phyloP scores from a whole-genome alignment of 1,140 invertebrate genomes.

The Heliothis subflexa region DNA sequence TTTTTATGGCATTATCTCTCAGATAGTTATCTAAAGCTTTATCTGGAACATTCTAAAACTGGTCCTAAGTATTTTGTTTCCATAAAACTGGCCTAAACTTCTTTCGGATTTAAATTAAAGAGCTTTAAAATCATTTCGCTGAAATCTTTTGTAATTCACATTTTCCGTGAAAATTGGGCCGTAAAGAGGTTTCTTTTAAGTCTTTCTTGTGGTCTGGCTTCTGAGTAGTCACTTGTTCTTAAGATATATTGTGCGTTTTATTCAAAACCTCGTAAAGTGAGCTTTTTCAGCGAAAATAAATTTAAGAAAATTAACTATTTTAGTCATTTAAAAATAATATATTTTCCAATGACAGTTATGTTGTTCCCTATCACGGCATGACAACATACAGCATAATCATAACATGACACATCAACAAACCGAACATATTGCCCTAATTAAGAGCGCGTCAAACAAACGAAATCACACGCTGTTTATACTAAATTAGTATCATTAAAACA shows the following conservation, averaged over 20 bases:
- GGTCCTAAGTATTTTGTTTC: too few relatives aligned
- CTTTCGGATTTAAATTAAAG: too few relatives aligned
- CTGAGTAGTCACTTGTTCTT: neutral
- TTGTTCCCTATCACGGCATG: neutral
- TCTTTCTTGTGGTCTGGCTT: neutral
- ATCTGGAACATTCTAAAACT: too few relatives aligned
- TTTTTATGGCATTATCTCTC: too few relatives aligned
- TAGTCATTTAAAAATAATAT: too few relatives aligned
- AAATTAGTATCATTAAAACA: conserved; percentile 76
- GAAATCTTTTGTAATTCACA: neutral
- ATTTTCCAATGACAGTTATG: neutral
- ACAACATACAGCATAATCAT: conserved; percentile 25
- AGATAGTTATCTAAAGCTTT: too few relatives aligned
- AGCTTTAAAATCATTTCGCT: too few relatives aligned
- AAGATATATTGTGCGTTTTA: neutral
- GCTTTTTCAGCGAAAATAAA: too few relatives aligned
- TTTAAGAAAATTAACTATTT: too few relatives aligned
- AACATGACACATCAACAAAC: conserved; percentile 36
- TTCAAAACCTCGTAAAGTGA: neutral
- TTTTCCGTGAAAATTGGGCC: neutral
- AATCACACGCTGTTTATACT: conserved; percentile 71
- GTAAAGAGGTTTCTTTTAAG: neutral
- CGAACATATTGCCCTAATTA: conserved; percentile 71
- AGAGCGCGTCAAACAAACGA: conserved; percentile 61
- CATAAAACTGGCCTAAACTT: too few relatives aligned